Evolutionary conservation across 2,113 vertebrate species (phyloP).

Genomic region (Microcebus ravelobensis): DNA sequence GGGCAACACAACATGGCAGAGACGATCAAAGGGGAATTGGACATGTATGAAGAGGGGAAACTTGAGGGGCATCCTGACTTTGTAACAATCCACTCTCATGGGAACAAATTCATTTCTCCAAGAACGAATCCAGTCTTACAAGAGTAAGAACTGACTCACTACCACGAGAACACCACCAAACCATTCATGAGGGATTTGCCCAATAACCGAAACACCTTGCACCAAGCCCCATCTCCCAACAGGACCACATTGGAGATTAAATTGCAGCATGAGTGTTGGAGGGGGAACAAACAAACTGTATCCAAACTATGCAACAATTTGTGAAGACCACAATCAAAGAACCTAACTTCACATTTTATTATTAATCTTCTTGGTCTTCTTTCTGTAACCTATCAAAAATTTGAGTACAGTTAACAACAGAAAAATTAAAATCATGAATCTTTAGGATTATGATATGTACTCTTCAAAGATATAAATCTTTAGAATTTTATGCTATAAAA

Average conservation of each 20-base stretch:
- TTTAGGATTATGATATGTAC: background rate
- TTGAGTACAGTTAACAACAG: background rate
- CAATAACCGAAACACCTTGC: background rate
- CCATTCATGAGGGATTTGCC: background rate
- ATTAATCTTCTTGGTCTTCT: background rate
- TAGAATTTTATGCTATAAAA: background rate
- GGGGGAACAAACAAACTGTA: background rate
- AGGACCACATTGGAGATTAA: background rate
- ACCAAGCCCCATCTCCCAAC: background rate
- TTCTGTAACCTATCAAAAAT: conserved; percentile 16
- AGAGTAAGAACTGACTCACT: background rate
- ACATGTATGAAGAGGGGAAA: background rate
- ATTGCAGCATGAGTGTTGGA: background rate
- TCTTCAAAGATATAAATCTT: background rate
- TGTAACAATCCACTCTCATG: background rate
- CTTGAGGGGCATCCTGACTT: background rate
- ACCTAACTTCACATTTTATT: background rate
- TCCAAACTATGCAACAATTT: background rate
- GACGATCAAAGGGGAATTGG: background rate
- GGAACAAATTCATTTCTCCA: background rate
- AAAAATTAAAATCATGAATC: background rate
- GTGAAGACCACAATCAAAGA: background rate
- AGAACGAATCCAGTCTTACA: background rate
- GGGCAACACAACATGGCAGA: background rate
- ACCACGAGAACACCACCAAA: background rate